Base-by-base conservation (phyloP, 1,140 invertebrate genomes). In the Bombus affinis region DNA sequence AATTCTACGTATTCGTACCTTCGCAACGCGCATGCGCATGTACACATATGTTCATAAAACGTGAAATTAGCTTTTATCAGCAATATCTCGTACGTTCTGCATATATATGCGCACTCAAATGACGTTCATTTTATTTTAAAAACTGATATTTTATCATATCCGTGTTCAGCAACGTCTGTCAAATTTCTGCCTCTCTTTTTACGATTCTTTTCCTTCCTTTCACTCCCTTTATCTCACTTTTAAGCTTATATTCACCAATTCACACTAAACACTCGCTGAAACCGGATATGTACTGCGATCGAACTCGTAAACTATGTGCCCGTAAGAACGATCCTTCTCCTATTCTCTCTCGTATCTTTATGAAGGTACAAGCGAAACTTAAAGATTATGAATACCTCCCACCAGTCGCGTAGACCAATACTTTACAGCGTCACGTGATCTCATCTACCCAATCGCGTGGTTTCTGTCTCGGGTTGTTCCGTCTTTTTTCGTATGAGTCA, bases 21-120 rank as follows among this genome's bases (percentile, higher is more conserved):
- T 70, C 72, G 25, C 28, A 75, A 76, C 22, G 62, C 80, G 80
- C 84, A 85, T 59, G 78, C 84, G 84, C 79, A 42, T 53, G 47
- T 81, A 79, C 70, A 74, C 78, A 74, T 73, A 74, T 66, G 57
- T 74, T 42, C 53, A 28, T 62, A 18, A 78, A 78, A 83, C 47
- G 66, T 71, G 53, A 78, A 77, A 76, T 68, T 76, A 68, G 77
- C 62, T 78, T 85, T 81, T 15, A 53, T 53, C 18, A 71, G 71
- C 59, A 73, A 81, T 75, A 32, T n/a, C 44, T 81, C 53, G 66
- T 84, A 70, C 28, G 53, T 62, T 72, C 65, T 76, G 80, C 42
- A 72, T 32, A 83, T 73, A 53, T 35, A 80, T 77, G 32, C 76
- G 57, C 83, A 80, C 75, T 47, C 42, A 85, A 65, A 42, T 25